phyloP scores from a whole-genome alignment of 2,113 vertebrate genomes.

The Pelusios castaneus region DNA sequence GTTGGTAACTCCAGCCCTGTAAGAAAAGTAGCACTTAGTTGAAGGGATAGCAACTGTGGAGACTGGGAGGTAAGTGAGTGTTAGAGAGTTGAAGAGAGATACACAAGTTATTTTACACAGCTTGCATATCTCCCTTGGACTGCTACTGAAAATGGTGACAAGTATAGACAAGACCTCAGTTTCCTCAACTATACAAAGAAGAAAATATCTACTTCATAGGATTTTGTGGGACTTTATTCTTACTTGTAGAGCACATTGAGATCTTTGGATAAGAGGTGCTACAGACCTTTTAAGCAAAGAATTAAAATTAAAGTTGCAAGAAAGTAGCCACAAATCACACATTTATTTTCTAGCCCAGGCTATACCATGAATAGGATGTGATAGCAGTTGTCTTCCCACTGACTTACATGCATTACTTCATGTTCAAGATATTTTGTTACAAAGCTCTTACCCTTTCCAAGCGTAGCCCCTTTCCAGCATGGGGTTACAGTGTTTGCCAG shows the following conservation, averaged over 20 bases:
- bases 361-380: fast-evolving
- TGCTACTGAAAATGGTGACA: too few relatives aligned
- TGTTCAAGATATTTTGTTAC: fast-evolving
- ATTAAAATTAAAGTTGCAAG: fast-evolving
- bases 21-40: too few relatives aligned
- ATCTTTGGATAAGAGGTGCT: background rate
- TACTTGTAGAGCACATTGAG: background rate
- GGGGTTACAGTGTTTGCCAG: fast-evolving
- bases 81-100: too few relatives aligned
- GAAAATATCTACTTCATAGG: background rate
- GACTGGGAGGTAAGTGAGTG: too few relatives aligned
- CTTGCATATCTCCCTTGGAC: too few relatives aligned
- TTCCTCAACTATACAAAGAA: background rate
- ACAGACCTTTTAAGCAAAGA: background rate
- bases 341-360: background rate
- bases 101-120: too few relatives aligned
- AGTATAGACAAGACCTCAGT: background rate
- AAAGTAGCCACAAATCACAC: background rate
- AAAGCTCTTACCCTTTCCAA: fast-evolving
- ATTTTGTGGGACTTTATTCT: background rate
- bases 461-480: fast-evolving
- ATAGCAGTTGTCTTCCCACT: background rate
- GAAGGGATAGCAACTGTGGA: too few relatives aligned
- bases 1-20: too few relatives aligned
- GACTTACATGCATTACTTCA: fast-evolving